Percentiles rank a stretch among this genome's conserved stretches.
These are phyloP conservation scores for Heliothis peltigera DNA, from an alignment of 2,888 invertebrate species.

Conservation along the genomic window DNA sequence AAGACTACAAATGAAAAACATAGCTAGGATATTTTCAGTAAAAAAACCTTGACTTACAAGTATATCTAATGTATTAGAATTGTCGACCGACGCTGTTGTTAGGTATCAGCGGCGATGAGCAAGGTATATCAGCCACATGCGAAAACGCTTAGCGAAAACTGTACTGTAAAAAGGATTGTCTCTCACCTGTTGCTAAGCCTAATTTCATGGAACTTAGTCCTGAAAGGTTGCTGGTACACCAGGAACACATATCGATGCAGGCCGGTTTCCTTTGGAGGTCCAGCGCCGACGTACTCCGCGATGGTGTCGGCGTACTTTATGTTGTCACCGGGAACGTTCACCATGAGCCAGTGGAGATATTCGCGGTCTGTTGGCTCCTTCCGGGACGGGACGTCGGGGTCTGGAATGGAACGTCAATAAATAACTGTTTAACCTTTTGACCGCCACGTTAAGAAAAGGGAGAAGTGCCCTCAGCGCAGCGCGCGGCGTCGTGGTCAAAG, in stretches of 20 bases:
- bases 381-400: constrained; percentile 29
- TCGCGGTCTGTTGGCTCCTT: constrained; percentile 5
- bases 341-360: constrained; percentile 25
- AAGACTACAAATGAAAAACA: no score
- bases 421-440: no score
- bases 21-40: no score
- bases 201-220: constrained; percentile 23
- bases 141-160: no score
- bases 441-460: no score
- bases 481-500: no score
- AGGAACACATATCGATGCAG: constrained; percentile 33
- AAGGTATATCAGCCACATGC: no score
- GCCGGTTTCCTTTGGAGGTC: not conserved
- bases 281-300: constrained; percentile 30
- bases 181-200: constrained; percentile 81
- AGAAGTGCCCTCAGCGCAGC: no score
- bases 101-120: no score
- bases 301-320: constrained; percentile 18
- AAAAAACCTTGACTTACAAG: no score
- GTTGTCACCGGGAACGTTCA: constrained; percentile 20
- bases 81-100: no score
- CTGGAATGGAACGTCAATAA: constrained; percentile 15
- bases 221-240: constrained; percentile 29
- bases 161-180: not conserved
- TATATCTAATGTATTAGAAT: no score